phyloP scores from a whole-genome alignment of 1,140 invertebrate genomes.

The Drosophila bocqueti region DNA sequence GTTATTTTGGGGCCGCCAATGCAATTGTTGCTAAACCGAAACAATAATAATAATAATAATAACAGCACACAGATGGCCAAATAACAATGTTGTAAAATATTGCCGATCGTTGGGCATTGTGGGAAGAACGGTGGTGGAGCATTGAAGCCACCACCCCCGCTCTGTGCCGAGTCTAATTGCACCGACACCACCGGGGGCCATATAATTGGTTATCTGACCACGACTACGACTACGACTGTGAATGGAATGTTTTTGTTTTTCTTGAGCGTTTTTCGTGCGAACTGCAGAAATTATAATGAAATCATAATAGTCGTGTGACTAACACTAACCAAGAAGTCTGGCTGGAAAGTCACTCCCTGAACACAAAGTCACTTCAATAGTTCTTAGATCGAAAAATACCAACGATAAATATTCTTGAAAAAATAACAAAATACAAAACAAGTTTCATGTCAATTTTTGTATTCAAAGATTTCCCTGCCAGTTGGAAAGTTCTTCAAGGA shows the following conservation, averaged over 20 bases:
- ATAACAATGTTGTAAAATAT: conserved; percentile 52
- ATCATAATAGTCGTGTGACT: conserved; percentile 30
- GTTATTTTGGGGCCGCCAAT: conserved; percentile 48
- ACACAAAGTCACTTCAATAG: background rate
- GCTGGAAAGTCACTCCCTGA: background rate
- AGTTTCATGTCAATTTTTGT: background rate
- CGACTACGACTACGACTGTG: conserved; percentile 39
- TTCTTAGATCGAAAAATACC: background rate
- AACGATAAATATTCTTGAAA: background rate
- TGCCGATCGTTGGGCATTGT: conserved; percentile 13
- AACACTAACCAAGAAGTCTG: background rate
- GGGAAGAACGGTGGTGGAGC: background rate
- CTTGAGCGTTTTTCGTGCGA: conserved; percentile 42
- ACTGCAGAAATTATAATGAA: conserved; percentile 41
- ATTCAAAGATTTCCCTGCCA: background rate
- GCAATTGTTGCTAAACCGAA: conserved; percentile 10
- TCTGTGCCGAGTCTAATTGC: conserved; percentile 21
- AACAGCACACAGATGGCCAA: conserved; percentile 6
- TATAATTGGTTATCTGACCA: conserved; percentile 62
- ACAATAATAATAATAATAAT: conserved; percentile 17
- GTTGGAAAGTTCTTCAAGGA: conserved; percentile 4
- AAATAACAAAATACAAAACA: background rate
- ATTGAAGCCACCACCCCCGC: conserved; percentile 15
- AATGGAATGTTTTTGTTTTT: conserved; percentile 45
- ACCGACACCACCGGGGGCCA: background rate